phyloP scores from a whole-genome alignment of 2,797 vertebrate genomes.

The Buphagus erythrorhynchus region DNA sequence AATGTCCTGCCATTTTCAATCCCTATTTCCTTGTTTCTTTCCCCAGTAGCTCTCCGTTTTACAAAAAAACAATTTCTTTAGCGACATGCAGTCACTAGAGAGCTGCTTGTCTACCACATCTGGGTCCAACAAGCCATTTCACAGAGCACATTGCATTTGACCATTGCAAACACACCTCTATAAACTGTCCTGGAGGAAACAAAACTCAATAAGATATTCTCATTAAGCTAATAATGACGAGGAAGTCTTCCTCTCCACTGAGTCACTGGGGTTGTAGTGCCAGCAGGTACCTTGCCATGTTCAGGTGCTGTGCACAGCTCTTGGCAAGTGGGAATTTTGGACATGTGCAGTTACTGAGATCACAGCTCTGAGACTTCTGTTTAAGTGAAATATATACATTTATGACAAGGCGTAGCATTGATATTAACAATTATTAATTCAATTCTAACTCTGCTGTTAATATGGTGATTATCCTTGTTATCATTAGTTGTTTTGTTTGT shows the following conservation, averaged over 20 bases:
- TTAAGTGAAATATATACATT: not conserved
- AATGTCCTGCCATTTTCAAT: not conserved
- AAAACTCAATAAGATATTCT: not conserved
- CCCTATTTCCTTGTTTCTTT: not conserved
- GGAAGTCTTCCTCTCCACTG: not conserved
- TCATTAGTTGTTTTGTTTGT: not conserved
- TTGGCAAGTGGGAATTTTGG: not conserved
- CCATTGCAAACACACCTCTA: not conserved
- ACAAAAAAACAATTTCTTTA: not conserved
- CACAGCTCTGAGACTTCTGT: not conserved
- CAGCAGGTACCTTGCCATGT: not conserved
- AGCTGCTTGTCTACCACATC: not conserved
- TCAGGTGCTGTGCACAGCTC: not conserved
- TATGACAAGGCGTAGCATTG: not conserved
- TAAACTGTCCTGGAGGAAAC: not conserved
- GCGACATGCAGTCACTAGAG: rapidly evolving
- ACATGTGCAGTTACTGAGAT: not conserved
- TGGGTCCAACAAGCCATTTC: not conserved
- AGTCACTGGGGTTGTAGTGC: not conserved
- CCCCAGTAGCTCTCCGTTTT: not conserved
- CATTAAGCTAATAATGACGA: not conserved
- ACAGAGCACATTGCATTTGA: not conserved
- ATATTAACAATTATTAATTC: not conserved
- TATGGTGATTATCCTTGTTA: not conserved
- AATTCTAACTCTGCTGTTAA: not conserved